A percentile compares a stretch with the other conserved stretches of the same genome.
phyloP scores from a whole-genome alignment of 2,888 invertebrate species.

The Trichopria drosophilae region DNA sequence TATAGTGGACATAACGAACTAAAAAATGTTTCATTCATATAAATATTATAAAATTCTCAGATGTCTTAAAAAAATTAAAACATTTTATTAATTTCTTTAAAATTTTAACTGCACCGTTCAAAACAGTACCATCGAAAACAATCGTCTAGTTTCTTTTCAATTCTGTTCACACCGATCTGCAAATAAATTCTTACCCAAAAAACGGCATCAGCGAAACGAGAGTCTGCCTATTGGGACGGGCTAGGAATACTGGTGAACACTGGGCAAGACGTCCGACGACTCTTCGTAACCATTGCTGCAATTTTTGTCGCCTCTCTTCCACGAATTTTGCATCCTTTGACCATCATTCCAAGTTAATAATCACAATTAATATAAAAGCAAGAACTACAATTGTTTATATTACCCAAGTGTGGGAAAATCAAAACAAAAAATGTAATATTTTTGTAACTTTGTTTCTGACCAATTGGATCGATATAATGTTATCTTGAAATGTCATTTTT shows the following conservation, averaged over 20 bases:
- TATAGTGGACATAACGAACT: no score
- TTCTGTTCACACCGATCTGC: neutral
- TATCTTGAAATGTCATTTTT: no score
- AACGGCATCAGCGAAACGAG: slow-evolving; percentile 83
- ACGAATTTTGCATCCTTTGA: slow-evolving; percentile 78
- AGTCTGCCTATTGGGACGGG: slow-evolving; percentile 75
- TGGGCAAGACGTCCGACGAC: slow-evolving; percentile 72
- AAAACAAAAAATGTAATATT: slow-evolving; percentile 2
- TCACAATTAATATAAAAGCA: no score
- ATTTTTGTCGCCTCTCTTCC: slow-evolving; percentile 79
- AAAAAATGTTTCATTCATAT: no score
- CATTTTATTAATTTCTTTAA: no score
- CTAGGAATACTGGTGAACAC: slow-evolving; percentile 74
- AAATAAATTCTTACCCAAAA: slow-evolving; percentile 71
- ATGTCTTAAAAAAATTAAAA: no score
- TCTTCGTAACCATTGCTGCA: slow-evolving; percentile 86
- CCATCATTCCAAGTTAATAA: slow-evolving; percentile 3
- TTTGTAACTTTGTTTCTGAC: neutral
- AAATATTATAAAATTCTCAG: no score
- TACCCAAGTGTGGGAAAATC: slow-evolving; percentile 5
- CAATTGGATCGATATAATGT: no score
- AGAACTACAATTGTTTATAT: neutral
- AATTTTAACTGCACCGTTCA: no score
- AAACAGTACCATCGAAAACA: no score
- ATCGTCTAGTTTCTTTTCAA: neutral